Conservation (phyloP, 35 echinoderm and acorn worm species). For the Strongylocentrotus purpuratus region DNA sequence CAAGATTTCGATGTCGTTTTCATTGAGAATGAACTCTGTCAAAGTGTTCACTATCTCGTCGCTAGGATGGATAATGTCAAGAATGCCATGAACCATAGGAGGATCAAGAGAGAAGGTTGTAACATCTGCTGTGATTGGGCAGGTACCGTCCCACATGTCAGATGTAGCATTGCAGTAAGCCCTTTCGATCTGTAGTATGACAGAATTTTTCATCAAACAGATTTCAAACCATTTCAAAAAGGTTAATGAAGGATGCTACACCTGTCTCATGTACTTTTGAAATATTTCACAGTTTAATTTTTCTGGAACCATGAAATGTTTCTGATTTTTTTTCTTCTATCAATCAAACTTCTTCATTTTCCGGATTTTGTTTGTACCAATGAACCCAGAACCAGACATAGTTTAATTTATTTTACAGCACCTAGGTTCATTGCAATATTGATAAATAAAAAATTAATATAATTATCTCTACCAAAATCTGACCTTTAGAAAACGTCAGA, state of each 20-base stretch:
- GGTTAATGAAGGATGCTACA: not conserved
- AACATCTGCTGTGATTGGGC: not conserved
- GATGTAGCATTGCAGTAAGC: slow-evolving; percentile 14
- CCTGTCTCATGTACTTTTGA: too few species aligned
- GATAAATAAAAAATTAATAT: too few species aligned
- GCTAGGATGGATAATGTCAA: not conserved
- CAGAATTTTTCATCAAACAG: not conserved
- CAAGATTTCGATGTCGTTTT: not conserved
- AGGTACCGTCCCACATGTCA: not conserved
- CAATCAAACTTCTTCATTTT: too few species aligned
- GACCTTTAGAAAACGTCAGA: too few species aligned
- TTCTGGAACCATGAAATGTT: too few species aligned
- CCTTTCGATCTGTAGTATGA: not conserved
- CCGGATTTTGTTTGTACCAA: too few species aligned
- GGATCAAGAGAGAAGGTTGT: not conserved
- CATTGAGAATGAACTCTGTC: not conserved
- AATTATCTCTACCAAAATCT: too few species aligned
- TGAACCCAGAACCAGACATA: too few species aligned
- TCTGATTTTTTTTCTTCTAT: too few species aligned
- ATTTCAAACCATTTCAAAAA: not conserved
- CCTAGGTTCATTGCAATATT: too few species aligned
- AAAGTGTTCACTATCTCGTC: not conserved
- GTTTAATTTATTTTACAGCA: too few species aligned
- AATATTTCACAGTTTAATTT: too few species aligned
- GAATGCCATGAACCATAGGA: not conserved